Base-by-base conservation (phyloP, 2,113 vertebrate species). In the Salvator merianae region DNA sequence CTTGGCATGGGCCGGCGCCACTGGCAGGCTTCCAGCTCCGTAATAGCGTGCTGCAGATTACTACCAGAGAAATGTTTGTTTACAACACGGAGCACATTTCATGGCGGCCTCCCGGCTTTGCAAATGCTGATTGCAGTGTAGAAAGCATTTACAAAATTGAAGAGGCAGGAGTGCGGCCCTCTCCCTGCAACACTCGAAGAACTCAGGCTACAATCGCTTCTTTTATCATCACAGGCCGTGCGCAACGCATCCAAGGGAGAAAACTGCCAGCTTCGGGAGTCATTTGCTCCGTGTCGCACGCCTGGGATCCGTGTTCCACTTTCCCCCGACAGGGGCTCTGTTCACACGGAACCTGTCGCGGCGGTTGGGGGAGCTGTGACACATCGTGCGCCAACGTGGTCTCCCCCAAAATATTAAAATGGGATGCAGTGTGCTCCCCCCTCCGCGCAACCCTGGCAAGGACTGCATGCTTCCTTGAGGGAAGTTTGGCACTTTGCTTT, bases 191-290 rank as follows among this genome's bases (percentile, higher is more conserved):
- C 55, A 20, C 14, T 9, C 16, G 84, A 92, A 91, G 87, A 76
- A 71, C 32, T 85, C 66, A 40, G 66, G 80, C 71, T 55, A 85
- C 84, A 85, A 89, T 80, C 77, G 88, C 86, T 90, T 81, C 28
- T 79, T 77, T 53, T 84, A 85, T 59, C 86, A 82, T 88, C 81
- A 85, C 74, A 91, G 87, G 0, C 74, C 81, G 87, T 59, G 50
- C 75, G 87, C 76, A 87, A 92, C 34, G 82, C 86, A 77, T 22
- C 83, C 86, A 30, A 13, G 30, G 55, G 66, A 50, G 90, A 82
- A 2, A 87, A 38, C 38, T 84, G 83, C 80, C 63, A 10, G 86
- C 77, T 7, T 40, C 66, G 65, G 74, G 7, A 70, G 53, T 82
- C 74, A 0, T 3, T 83, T 20, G 20, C 83, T 78, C 14, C 32